Percentiles rank a stretch among this genome's conserved stretches.
phyloP scores from a whole-genome alignment of 2,888 invertebrate genomes.

The Lasioglossum figueresi region DNA sequence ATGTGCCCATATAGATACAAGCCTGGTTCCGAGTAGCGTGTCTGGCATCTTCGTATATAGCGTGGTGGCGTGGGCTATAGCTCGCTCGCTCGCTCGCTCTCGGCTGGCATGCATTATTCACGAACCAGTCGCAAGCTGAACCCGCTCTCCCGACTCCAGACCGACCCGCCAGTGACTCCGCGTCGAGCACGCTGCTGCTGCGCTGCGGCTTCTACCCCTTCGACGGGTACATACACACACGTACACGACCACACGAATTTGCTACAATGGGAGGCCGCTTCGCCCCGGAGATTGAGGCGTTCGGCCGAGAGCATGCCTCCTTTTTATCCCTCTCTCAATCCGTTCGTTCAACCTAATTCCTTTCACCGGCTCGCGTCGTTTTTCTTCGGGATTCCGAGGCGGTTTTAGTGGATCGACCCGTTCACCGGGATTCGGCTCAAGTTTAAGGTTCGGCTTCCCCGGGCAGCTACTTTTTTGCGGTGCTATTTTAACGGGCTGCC shows the following conservation, averaged over 20 bases:
- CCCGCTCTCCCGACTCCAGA: constrained; percentile 47
- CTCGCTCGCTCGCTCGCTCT: constrained; percentile 57
- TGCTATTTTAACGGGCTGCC: background rate
- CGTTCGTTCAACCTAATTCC: constrained; percentile 26
- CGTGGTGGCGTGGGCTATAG: constrained; percentile 68
- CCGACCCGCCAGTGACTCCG: constrained; percentile 39
- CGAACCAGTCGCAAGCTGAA: constrained; percentile 71
- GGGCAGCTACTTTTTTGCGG: background rate
- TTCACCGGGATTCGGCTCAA: constrained; percentile 14
- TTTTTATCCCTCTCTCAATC: constrained; percentile 14
- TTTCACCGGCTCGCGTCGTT: constrained; percentile 1
- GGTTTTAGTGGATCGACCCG: constrained; percentile 6
- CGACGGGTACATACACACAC: constrained; percentile 23
- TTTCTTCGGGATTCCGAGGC: constrained; percentile 6
- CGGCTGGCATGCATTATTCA: constrained; percentile 77
- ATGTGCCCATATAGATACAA: constrained; percentile 67
- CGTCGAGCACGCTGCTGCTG: constrained; percentile 16
- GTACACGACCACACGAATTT: constrained; percentile 36
- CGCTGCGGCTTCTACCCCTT: constrained; percentile 16
- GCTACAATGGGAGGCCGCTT: constrained; percentile 22
- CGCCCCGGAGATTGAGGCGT: constrained; percentile 24
- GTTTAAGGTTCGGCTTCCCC: background rate
- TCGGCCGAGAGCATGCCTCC: constrained; percentile 4
- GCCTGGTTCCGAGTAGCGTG: constrained; percentile 73
- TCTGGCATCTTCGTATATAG: constrained; percentile 74